phyloP scores from a whole-genome alignment of 2,888 invertebrate species.

The Macaria liturata region DNA sequence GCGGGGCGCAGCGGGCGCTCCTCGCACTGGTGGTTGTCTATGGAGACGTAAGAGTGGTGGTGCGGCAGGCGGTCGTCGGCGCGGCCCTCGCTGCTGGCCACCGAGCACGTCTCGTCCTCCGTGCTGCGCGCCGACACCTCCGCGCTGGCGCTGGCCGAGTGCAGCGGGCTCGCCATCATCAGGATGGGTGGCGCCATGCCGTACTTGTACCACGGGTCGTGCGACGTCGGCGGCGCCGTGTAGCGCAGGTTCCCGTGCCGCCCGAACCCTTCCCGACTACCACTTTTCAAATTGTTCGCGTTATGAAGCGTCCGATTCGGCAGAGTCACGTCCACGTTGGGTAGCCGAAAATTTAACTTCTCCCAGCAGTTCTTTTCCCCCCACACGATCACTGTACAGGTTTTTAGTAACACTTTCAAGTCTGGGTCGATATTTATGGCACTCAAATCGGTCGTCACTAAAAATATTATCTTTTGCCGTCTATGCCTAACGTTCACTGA shows the following conservation, averaged over 20 bases:
- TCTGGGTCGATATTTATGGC: constrained; percentile 89
- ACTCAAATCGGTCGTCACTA: constrained; percentile 81
- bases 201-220: constrained; percentile 81
- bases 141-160: constrained; percentile 82
- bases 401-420: constrained; percentile 87
- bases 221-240: constrained; percentile 78
- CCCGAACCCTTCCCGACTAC: constrained; percentile 74
- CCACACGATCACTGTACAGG: constrained; percentile 90
- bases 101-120: constrained; percentile 85
- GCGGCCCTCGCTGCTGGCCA: constrained; percentile 82
- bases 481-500: constrained; percentile 86
- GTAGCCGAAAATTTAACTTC: constrained; percentile 92
- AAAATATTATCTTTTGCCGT: constrained; percentile 83
- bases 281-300: constrained; percentile 74
- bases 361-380: constrained; percentile 95
- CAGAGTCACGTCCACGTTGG: constrained; percentile 86
- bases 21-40: constrained; percentile 79
- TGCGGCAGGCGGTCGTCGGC: constrained; percentile 79
- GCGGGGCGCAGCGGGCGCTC: constrained; percentile 76
- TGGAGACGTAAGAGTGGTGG: constrained; percentile 83
- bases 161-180: constrained; percentile 85
- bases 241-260: constrained; percentile 79
- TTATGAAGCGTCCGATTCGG: constrained; percentile 83
- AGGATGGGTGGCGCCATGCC: constrained; percentile 77
- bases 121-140: constrained; percentile 85